Evolutionary conservation across 2,888 invertebrate species (phyloP).

Genomic region (Yponomeuta cagnagella): DNA sequence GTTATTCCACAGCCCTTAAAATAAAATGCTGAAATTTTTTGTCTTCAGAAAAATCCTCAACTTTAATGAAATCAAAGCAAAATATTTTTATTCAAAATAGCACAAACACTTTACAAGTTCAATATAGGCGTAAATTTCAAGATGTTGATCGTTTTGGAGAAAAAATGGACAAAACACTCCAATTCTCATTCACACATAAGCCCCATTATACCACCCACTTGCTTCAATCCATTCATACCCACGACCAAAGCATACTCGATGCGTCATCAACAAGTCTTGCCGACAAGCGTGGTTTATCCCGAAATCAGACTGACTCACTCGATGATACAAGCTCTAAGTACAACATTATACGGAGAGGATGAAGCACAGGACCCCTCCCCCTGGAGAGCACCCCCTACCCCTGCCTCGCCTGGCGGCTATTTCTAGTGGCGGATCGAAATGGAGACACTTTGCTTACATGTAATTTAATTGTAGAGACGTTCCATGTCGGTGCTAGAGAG

Average conservation of each 20-base stretch:
- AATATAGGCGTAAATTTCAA: too few relatives aligned
- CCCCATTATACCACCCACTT: not conserved
- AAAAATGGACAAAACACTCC: too few relatives aligned
- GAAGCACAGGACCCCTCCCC: not conserved
- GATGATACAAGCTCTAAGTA: constrained; percentile 1
- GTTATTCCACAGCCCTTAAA: too few relatives aligned
- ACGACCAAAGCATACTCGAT: not conserved
- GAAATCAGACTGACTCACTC: not conserved
- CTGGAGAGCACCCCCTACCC: constrained; percentile 7
- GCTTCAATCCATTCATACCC: not conserved
- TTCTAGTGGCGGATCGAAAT: constrained; percentile 39
- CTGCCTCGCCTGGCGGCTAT: constrained; percentile 35
- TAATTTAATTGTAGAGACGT: constrained; percentile 35
- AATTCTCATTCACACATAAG: too few relatives aligned
- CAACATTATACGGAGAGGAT: not conserved
- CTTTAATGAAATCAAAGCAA: too few relatives aligned
- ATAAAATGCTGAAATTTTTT: too few relatives aligned
- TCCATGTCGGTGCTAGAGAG: not conserved
- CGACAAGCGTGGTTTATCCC: not conserved
- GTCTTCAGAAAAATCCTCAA: too few relatives aligned
- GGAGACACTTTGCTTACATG: constrained; percentile 57
- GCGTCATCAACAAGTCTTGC: not conserved
- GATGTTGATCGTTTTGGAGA: too few relatives aligned
- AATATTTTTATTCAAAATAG: too few relatives aligned
- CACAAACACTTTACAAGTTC: too few relatives aligned